Conservation (phyloP, 2,113 vertebrate species). For the Myrmophylax atrothorax region DNA sequence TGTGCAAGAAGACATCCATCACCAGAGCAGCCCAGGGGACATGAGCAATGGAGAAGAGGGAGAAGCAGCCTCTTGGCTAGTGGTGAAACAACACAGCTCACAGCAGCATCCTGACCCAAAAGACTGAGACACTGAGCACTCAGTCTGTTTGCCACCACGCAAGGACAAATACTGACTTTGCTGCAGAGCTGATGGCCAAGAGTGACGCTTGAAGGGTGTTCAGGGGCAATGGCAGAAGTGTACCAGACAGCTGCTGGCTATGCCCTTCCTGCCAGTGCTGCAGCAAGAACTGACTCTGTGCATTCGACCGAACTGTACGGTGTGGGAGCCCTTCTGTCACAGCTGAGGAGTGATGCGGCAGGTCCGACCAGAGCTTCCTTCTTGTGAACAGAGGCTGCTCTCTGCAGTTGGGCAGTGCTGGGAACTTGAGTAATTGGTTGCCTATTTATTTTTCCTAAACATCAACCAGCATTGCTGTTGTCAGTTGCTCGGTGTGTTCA, state of each 20-base stretch:
- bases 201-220: background rate
- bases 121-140: conserved; percentile 10
- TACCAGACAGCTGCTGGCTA: background rate
- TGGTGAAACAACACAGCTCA: background rate
- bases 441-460: conserved; percentile 40
- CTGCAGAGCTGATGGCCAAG: background rate
- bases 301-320: background rate
- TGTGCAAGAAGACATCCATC: conserved; percentile 73
- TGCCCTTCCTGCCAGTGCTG: background rate
- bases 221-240: background rate
- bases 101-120: background rate
- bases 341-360: background rate
- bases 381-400: background rate
- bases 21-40: conserved; percentile 61
- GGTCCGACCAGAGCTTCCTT: background rate
- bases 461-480: background rate
- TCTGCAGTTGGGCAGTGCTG: background rate
- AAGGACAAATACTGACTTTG: conserved; percentile 49
- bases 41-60: background rate
- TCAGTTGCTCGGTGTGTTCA: background rate
- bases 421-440: conserved; percentile 19
- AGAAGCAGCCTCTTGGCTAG: background rate
- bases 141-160: background rate
- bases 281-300: background rate
- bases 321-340: background rate